phyloP scores from a whole-genome alignment of 2,888 invertebrate species.

The Lymantria monacha region DNA sequence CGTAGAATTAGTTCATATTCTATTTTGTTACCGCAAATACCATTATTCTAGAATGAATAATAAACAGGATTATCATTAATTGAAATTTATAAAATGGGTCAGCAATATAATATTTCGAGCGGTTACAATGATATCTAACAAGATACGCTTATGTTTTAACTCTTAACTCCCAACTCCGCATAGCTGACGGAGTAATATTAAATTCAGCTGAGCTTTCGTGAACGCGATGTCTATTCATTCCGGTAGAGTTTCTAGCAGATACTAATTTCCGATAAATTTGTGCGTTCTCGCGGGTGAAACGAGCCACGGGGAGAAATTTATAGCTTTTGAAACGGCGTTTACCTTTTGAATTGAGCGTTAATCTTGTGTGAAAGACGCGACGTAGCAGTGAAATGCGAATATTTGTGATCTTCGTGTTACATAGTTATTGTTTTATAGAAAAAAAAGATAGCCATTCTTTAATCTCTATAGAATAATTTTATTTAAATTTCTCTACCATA shows the following conservation, averaged over 20 bases:
- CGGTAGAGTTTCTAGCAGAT: conserved; percentile 55
- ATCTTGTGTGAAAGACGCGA: conserved; percentile 74
- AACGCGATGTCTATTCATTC: conserved; percentile 44
- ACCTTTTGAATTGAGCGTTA: conserved; percentile 77
- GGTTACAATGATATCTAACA: too few species aligned
- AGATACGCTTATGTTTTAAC: neutral
- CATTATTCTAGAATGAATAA: too few species aligned
- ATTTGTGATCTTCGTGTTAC: conserved; percentile 37
- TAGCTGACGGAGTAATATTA: conserved; percentile 9
- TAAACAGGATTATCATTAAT: too few species aligned
- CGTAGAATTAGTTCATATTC: too few species aligned
- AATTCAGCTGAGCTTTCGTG: conserved; percentile 34
- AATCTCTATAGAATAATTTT: too few species aligned
- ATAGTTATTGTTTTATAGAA: conserved; percentile 20
- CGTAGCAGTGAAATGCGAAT: conserved; percentile 48
- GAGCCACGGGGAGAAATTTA: conserved; percentile 70
- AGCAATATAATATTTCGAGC: too few species aligned
- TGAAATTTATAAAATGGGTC: too few species aligned
- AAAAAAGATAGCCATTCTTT: neutral
- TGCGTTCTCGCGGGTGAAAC: conserved; percentile 71
- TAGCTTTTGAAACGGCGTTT: conserved; percentile 71
- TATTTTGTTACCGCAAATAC: too few species aligned
- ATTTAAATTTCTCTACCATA: too few species aligned
- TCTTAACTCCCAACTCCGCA: neutral
- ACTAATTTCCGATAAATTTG: conserved; percentile 79